phyloP scores from a whole-genome alignment of 1,140 invertebrate genomes.

The Aphaenogaster ashmeadi region DNA sequence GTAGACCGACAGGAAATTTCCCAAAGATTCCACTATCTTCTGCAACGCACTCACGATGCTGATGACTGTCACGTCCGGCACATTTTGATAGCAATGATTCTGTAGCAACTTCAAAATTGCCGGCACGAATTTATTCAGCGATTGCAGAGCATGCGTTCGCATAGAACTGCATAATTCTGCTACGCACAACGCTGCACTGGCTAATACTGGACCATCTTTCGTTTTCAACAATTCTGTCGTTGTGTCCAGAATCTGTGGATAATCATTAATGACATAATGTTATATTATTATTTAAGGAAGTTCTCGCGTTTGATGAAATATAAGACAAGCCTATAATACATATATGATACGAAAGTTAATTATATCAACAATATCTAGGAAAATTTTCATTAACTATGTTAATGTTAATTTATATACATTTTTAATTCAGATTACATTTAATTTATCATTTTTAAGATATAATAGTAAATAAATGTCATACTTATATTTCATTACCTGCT shows the following conservation, averaged over 20 bases:
- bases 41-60: conserved; percentile 92
- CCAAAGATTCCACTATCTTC: conserved; percentile 93
- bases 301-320: too few species aligned
- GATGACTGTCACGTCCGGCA: conserved; percentile 86
- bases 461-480: too few species aligned
- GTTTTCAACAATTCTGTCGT: conserved; percentile 89
- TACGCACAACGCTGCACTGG: conserved; percentile 92
- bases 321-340: too few species aligned
- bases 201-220: conserved; percentile 89
- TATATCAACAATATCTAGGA: too few species aligned
- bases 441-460: too few species aligned
- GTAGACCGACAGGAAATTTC: conserved; percentile 94
- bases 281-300: not conserved
- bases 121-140: conserved; percentile 93
- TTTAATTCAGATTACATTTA: too few species aligned
- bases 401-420: too few species aligned
- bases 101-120: conserved; percentile 90
- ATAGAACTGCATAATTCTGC: conserved; percentile 93
- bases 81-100: conserved; percentile 85
- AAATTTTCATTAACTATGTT: too few species aligned
- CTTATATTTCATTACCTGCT: too few species aligned
- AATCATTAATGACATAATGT: not conserved
- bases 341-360: too few species aligned
- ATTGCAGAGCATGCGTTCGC: conserved; percentile 91
- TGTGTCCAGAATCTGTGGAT: conserved; percentile 87